Evolutionary conservation across 2,113 vertebrate genomes (phyloP).

Genomic region (Anthoscopus minutus): DNA sequence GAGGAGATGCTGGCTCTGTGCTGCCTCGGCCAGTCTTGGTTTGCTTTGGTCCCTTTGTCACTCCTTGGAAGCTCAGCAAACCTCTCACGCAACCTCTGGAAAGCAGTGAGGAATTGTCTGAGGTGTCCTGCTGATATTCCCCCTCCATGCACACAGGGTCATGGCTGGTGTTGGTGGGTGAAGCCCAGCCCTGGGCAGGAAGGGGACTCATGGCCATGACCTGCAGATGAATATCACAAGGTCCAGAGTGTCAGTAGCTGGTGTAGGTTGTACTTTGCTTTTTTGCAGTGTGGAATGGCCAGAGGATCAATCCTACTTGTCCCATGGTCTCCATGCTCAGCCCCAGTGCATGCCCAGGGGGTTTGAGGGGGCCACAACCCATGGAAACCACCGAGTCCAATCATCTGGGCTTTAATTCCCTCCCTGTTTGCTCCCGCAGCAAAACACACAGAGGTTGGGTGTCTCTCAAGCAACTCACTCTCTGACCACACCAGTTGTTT

Average conservation of each 20-base stretch:
- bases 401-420: neutral
- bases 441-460: slow-evolving; percentile 87
- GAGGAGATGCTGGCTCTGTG: neutral
- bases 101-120: neutral
- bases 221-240: neutral
- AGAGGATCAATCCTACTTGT: neutral
- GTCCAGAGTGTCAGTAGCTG: neutral
- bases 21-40: accelerated
- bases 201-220: neutral
- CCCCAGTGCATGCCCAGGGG: neutral
- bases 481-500: slow-evolving; percentile 75
- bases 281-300: neutral
- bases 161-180: neutral
- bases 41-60: neutral
- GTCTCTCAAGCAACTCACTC: slow-evolving; percentile 80
- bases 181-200: neutral
- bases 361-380: neutral
- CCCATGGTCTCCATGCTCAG: accelerated
- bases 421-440: slow-evolving; percentile 59
- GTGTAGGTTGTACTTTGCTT: neutral
- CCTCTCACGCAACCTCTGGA: neutral
- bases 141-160: accelerated
- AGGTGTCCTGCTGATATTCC: neutral
- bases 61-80: neutral
- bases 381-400: accelerated